Evolutionary conservation across 2,888 invertebrate species (phyloP), one percentile per base, ranked within the genome.

Genomic region (Acleris laterana): DNA sequence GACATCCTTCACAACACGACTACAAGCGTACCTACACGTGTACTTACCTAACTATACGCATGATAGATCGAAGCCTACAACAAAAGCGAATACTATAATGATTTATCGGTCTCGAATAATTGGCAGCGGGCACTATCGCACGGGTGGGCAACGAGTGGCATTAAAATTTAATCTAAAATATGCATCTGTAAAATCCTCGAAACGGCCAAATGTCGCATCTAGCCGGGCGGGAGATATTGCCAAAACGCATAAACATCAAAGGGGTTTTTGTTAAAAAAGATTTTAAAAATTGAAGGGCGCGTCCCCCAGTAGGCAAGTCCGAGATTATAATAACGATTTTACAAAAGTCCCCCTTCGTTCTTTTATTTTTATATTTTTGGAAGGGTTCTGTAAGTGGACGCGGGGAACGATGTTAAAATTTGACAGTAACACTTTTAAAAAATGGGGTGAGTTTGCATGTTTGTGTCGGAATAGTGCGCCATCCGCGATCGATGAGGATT

Each of bases 321-420:
- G 88, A 92, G 91, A 91, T 93, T 92, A 92, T 93, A 91, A 91
- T 93, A 93, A 93, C 91, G 91, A 91, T 93, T 92, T 91, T 91
- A n/a, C 88, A 89, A 85, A 87, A 87, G 85, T 89, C 89, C 91
- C 90, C 87, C 78, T 76, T 71, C 75, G 68, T 70, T 72, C 66
- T 69, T 68, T 69, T 74, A 73, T 68, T 74, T 73, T 86, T 86
- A 87, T 84, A 82, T 84, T 88, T 89, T 87, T 82, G 80, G 81
- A 87, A 87, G 88, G 91, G 91, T 89, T 87, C 85, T 63, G 78
- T 81, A 86, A 91, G 91, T 91, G 90, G 91, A 89, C 90, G 82
- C 83, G 80, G 89, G 86, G 85, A 75, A 77, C 80, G 82, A 81
- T 74, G 84, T 83, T 65, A 90, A 87, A 88, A 85, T 86, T 88